Evolutionary conservation across 2,113 vertebrate species (phyloP).

Genomic region (Chelonoidis abingdonii): DNA sequence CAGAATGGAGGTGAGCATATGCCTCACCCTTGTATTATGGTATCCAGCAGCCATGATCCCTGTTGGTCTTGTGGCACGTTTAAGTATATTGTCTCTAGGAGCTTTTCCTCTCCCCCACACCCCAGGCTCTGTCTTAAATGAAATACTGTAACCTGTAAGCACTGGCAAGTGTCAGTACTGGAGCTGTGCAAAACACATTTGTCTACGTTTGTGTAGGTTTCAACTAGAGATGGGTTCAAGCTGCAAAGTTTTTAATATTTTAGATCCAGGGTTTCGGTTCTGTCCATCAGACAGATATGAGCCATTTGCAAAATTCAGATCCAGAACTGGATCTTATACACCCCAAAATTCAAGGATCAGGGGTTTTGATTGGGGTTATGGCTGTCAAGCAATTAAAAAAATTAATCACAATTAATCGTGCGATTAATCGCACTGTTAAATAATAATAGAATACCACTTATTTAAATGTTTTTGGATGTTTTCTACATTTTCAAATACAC

Average conservation of each 20-base stretch:
- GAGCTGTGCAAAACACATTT: not conserved
- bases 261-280: not conserved
- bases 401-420: too few species aligned
- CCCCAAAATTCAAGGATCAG: not conserved
- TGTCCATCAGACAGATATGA: not conserved
- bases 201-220: not conserved
- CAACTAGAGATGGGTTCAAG: not conserved
- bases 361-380: not conserved
- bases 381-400: too few species aligned
- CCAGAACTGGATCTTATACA: not conserved
- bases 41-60: not conserved
- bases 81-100: not conserved
- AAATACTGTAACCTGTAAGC: not conserved
- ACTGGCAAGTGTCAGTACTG: not conserved
- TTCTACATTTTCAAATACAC: too few species aligned
- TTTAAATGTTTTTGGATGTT: too few species aligned
- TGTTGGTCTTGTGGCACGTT: not conserved
- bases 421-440: too few species aligned
- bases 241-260: not conserved
- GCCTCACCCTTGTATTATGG: not conserved
- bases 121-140: not conserved
- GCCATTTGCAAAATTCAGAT: not conserved
- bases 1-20: not conserved
- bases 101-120: not conserved
- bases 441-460: too few species aligned